Conservation (phyloP, 2,888 invertebrate species). For the Tipula confusa region DNA sequence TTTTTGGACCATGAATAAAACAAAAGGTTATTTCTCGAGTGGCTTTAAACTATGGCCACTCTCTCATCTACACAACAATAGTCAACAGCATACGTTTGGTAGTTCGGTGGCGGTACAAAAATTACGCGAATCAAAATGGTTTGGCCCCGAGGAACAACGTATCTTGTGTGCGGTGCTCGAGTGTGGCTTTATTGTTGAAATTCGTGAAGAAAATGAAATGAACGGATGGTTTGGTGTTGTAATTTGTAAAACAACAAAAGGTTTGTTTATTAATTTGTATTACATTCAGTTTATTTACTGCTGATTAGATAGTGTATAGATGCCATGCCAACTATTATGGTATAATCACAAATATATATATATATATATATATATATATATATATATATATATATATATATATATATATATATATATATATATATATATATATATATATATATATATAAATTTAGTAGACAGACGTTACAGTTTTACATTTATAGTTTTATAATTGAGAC, state of each 20-base stretch:
- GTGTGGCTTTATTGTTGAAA: conserved; percentile 67
- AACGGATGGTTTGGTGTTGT: conserved; percentile 60
- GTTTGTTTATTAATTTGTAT: conserved; percentile 45
- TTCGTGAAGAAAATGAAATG: conserved; percentile 39
- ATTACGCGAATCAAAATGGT: conserved; percentile 70
- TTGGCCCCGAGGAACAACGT: conserved; percentile 64
- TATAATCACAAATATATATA: not conserved
- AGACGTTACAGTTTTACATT: too few species aligned
- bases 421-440: too few species aligned
- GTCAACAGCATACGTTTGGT: conserved; percentile 54
- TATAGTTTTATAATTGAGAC: too few species aligned
- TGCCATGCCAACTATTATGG: too few species aligned
- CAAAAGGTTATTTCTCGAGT: not conserved
- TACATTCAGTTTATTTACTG: not conserved
- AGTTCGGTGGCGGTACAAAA: conserved; percentile 68
- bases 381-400: too few species aligned
- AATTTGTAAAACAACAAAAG: conserved; percentile 67
- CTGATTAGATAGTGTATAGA: not conserved
- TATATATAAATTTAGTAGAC: too few species aligned
- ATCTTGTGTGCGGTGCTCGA: conserved; percentile 68
- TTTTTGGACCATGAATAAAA: not conserved
- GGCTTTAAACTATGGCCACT: conserved; percentile 47
- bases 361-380: too few species aligned
- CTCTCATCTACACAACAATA: not conserved
- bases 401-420: too few species aligned